Evolutionary conservation across 2,113 vertebrate genomes (phyloP), one percentile per base, ranked within the genome.

Genomic region (Fulica atra): DNA sequence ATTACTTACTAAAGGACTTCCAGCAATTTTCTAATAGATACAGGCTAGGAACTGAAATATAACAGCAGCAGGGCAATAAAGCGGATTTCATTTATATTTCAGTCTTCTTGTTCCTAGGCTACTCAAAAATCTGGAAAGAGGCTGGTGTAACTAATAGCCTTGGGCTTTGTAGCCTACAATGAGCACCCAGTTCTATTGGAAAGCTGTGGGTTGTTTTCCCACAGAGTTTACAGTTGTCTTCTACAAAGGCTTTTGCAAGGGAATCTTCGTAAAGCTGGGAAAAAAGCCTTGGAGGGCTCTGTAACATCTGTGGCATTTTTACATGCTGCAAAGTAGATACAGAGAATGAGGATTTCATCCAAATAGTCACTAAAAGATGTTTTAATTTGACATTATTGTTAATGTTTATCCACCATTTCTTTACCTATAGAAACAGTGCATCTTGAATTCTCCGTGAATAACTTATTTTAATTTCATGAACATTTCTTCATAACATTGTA

Each of bases 401-500:
- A 85, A 81, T 76, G 16, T 79, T 84, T 87, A 48, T 57, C 68
- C 44, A 87, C 17, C 13, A 81, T 89, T 93, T 91, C 21, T 90
- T 88, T 88, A 90, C 76, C 79, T 93, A 88, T 25, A 89, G 53
- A 65, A 92, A 74, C 7, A 81, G 31, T 26, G 53, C 28, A 79
- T 87, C 63, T 84, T 68, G n/a, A 91, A 91, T 86, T 95, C 83
- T 85, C 77, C 84, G 31, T 87, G 88, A 96, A 94, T 53, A 92
- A n/a, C 44, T 86, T 71, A 83, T 95, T 93, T 91, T 93, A 92
- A 89, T 93, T 95, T 88, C 44, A 88, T 84, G 83, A 90, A 60
- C 11, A 10, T 21, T 89, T 95, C 81, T 89, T 94, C 83, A 95
- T 96, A 88, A 95, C 96, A 92, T 81, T 78, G 54, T 89, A 93